Evolutionary conservation across 2,797 vertebrate species (phyloP).

Genomic region (Triplophysa bombifrons): DNA sequence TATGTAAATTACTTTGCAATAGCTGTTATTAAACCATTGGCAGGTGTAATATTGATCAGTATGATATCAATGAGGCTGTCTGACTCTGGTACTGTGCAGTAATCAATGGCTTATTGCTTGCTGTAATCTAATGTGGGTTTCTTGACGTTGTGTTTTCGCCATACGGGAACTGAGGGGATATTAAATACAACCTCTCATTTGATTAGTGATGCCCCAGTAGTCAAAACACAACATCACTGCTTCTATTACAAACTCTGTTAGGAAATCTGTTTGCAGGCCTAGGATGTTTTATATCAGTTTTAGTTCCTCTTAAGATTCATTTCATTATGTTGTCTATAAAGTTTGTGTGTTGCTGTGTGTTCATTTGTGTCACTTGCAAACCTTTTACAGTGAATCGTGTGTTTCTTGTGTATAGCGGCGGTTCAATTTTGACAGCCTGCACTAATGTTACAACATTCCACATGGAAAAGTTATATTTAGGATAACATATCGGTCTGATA

Average conservation of each 20-base stretch:
- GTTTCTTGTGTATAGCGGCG: too few relatives aligned
- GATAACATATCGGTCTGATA: background rate
- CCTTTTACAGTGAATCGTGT: too few relatives aligned
- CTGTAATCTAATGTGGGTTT: conserved; percentile 52
- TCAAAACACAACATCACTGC: conserved; percentile 50
- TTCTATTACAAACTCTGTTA: conserved; percentile 27
- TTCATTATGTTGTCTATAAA: background rate
- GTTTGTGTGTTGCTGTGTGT: background rate
- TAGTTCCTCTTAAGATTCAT: background rate
- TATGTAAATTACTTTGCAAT: conserved; percentile 42
- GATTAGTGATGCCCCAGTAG: conserved; percentile 48
- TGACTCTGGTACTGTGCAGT: conserved; percentile 40
- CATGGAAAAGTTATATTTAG: background rate
- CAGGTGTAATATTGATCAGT: conserved; percentile 57
- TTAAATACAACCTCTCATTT: conserved; percentile 60
- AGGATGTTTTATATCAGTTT: conserved; percentile 27
- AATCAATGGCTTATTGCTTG: conserved; percentile 47
- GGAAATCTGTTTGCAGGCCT: conserved; percentile 34
- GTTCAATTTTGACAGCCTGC: too few relatives aligned
- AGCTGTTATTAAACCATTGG: conserved; percentile 55
- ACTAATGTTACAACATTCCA: background rate
- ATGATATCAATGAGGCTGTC: conserved; percentile 55
- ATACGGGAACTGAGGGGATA: conserved; percentile 45
- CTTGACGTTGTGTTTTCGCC: conserved; percentile 43
- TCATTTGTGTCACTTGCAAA: background rate